phyloP scores from a whole-genome alignment of 2,113 vertebrate species.

The Bombycilla garrulus region DNA sequence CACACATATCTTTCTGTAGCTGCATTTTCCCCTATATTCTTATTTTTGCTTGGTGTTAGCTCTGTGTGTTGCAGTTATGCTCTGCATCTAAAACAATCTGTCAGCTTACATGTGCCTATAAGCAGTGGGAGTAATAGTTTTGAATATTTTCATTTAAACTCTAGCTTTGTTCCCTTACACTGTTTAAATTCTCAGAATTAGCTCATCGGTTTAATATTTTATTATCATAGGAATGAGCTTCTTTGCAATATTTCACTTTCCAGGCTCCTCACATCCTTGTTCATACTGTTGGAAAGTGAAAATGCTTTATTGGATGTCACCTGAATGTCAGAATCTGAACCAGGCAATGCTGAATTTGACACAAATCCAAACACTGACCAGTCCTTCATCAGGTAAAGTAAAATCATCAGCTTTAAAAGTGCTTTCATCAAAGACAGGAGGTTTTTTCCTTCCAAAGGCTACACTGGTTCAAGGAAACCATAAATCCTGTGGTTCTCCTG shows the following conservation, averaged over 20 bases:
- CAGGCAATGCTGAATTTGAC: background rate
- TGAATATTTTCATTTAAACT: background rate
- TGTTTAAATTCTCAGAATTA: background rate
- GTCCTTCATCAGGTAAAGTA: background rate
- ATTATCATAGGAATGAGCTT: background rate
- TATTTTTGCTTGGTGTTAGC: background rate
- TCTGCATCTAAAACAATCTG: background rate
- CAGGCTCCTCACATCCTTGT: background rate
- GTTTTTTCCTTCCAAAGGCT: background rate
- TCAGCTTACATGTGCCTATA: background rate
- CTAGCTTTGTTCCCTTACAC: background rate
- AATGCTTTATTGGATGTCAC: background rate
- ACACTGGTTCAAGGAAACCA: background rate
- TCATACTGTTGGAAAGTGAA: background rate
- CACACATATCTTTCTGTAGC: background rate
- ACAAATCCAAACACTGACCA: background rate
- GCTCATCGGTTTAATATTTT: background rate
- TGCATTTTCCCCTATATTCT: background rate
- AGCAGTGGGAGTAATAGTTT: background rate
- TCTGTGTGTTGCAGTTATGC: background rate
- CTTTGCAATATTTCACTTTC: background rate
- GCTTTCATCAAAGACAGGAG: background rate
- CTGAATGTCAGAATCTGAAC: background rate
- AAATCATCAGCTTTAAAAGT: background rate
- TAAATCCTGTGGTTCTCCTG: background rate